phyloP scores from a whole-genome alignment of 1,140 invertebrate genomes.

The Pseudomyrmex flavicornis region DNA sequence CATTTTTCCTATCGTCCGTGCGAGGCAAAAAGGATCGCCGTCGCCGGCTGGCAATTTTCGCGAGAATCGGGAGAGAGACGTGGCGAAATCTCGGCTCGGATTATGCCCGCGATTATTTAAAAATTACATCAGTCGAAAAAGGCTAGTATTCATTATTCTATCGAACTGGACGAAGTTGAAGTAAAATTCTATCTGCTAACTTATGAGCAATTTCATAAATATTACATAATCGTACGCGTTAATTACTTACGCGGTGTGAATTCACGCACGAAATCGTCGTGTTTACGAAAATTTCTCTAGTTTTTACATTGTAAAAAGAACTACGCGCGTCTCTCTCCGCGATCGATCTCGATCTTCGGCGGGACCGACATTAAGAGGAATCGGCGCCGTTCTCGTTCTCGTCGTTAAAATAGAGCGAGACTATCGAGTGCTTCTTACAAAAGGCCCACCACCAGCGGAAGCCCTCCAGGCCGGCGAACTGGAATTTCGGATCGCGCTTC shows the following conservation, averaged over 20 bases:
- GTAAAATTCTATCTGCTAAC: background rate
- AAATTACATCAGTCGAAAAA: slow-evolving; percentile 14
- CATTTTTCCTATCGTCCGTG: slow-evolving; percentile 22
- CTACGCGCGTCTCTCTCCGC: background rate
- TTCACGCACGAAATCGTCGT: background rate
- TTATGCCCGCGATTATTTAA: slow-evolving; percentile 22
- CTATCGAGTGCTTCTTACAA: slow-evolving; percentile 92
- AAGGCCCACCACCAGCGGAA: slow-evolving; percentile 94
- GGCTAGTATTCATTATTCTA: background rate
- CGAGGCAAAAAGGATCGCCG: slow-evolving; percentile 2
- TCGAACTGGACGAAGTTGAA: background rate
- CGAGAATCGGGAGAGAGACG: background rate
- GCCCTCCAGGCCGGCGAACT: slow-evolving; percentile 88
- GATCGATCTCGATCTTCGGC: background rate
- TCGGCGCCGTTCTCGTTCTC: slow-evolving; percentile 79
- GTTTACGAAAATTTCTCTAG: background rate
- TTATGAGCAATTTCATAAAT: background rate
- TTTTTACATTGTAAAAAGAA: background rate
- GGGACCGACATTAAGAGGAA: slow-evolving; percentile 6
- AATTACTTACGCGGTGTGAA: too few species aligned
- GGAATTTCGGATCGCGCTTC: slow-evolving; percentile 87
- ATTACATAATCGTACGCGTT: too few species aligned
- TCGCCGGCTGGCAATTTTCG: slow-evolving; percentile 16
- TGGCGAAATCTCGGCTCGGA: slow-evolving; percentile 10
- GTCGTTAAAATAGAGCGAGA: slow-evolving; percentile 88